Percentiles rank a stretch among this genome's conserved stretches.
Conservation (phyloP, 2,888 invertebrate genomes). For the Ptychoptera contaminata region DNA sequence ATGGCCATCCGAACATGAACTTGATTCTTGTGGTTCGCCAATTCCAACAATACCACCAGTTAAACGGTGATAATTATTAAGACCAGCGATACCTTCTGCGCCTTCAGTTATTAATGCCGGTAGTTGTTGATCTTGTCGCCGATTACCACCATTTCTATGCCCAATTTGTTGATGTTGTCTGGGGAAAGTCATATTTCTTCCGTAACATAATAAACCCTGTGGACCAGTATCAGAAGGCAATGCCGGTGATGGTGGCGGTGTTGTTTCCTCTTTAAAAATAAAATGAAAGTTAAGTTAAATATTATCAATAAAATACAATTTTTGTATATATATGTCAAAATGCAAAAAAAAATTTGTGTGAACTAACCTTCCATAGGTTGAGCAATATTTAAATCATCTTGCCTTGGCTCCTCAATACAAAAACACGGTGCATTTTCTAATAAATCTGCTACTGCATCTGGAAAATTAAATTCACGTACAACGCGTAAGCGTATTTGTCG, state of each 20-base stretch:
- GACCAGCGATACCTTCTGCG: conserved; percentile 22
- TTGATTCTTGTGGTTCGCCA: conserved; percentile 32
- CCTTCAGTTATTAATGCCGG: conserved; percentile 50
- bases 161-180: conserved; percentile 26
- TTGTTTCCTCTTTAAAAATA: conserved; percentile 19
- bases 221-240: conserved; percentile 14
- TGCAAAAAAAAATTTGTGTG: no score
- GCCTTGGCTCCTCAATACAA: conserved; percentile 18
- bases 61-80: background rate
- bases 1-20: conserved; percentile 50
- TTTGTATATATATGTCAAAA: no score
- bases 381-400: conserved; percentile 15
- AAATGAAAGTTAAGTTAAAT: no score
- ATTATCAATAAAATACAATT: no score
- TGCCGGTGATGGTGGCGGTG: conserved; percentile 33
- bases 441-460: conserved; percentile 72
- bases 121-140: conserved; percentile 30
- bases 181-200: conserved; percentile 46
- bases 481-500: conserved; percentile 72
- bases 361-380: conserved; percentile 2
- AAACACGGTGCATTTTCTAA: conserved; percentile 38
- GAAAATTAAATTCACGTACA: conserved; percentile 85
- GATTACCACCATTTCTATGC: conserved; percentile 13
- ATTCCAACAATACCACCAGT: conserved; percentile 14
- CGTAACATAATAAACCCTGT: conserved; percentile 35